phyloP scores from a whole-genome alignment of 1,140 invertebrate species.

The Drosophila bocki region DNA sequence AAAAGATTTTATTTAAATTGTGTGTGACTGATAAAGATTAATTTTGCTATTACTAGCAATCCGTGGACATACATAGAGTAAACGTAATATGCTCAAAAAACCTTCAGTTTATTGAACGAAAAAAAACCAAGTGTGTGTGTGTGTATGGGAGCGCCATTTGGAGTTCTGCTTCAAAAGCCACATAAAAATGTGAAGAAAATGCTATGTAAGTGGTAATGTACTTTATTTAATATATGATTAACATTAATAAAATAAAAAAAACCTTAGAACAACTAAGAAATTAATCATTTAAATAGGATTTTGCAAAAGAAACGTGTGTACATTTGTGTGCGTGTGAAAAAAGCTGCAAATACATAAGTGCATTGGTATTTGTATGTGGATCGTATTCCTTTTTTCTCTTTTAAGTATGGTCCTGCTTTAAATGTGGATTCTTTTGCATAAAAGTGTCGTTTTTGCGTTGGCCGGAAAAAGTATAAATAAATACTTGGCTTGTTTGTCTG shows the following conservation, averaged over 20 bases:
- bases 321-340: neutral
- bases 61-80: neutral
- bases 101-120: neutral
- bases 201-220: neutral
- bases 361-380: neutral
- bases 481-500: neutral
- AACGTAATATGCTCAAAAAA: neutral
- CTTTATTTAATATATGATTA: no score
- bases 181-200: neutral
- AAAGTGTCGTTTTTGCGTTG: neutral
- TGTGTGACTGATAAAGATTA: neutral
- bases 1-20: neutral
- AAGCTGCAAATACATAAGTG: neutral
- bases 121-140: neutral
- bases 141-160: no score
- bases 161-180: neutral
- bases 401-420: neutral
- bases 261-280: fast-evolving
- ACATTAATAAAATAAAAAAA: neutral
- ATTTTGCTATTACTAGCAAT: no score
- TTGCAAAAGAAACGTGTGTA: neutral
- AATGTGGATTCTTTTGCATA: neutral
- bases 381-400: neutral
- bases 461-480: neutral
- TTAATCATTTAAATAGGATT: neutral